Conservation (phyloP, 2,888 invertebrate species). For the Fissipunctia ypsillon region DNA sequence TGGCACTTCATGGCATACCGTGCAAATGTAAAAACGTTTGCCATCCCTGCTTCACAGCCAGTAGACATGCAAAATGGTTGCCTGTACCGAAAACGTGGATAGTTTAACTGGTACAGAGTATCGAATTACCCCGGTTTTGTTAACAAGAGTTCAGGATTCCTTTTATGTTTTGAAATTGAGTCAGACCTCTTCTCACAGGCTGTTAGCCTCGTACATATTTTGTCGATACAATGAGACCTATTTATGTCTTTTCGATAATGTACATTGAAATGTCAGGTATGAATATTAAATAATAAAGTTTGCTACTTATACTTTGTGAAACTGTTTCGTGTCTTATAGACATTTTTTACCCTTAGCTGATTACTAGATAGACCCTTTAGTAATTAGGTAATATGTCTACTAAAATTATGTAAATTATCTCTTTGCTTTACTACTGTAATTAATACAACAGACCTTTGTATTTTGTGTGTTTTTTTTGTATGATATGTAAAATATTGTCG, state of each 20-base stretch:
- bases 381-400: conserved; percentile 11
- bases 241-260: not conserved
- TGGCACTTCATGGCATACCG: not conserved
- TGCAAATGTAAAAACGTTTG: not conserved
- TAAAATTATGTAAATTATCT: not conserved
- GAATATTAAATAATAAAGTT: not conserved
- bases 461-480: no score
- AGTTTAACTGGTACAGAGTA: conserved; percentile 2
- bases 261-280: conserved; percentile 6
- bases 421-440: conserved; percentile 5
- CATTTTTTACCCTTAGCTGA: conserved; percentile 28
- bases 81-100: conserved; percentile 2
- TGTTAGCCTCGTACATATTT: conserved; percentile 2
- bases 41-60: conserved; percentile 3
- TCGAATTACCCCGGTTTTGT: conserved; percentile 9
- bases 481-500: not conserved
- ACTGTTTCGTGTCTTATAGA: conserved; percentile 40
- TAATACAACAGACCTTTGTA: not conserved
- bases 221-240: conserved; percentile 6
- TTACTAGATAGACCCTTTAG: conserved; percentile 7
- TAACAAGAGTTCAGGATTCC: conserved; percentile 12
- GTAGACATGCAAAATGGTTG: conserved; percentile 34
- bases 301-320: conserved; percentile 22
- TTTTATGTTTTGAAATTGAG: conserved; percentile 29
- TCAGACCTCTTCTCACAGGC: not conserved